A percentile compares a stretch with the other conserved stretches of the same genome.
Evolutionary conservation across 2,797 vertebrate genomes (phyloP).

Genomic region (Peromyscus nudipes): DNA sequence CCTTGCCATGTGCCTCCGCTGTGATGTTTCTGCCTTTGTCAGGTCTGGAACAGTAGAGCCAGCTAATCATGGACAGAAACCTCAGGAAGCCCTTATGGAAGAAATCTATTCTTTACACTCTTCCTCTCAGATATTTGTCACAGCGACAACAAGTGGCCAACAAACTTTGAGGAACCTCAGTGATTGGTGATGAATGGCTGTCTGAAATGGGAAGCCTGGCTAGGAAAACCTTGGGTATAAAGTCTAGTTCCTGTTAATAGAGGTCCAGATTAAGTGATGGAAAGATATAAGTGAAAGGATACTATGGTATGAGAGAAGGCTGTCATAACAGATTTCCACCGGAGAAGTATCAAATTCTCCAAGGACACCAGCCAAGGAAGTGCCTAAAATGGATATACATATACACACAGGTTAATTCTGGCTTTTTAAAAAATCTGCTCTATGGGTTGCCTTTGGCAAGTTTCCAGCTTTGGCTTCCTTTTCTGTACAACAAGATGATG

Average conservation of each 20-base stretch:
- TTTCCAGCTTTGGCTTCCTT: slow-evolving; percentile 18
- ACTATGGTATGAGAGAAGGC: background rate
- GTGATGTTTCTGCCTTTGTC: background rate
- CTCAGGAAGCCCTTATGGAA: background rate
- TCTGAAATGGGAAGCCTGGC: background rate
- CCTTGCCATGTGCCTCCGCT: background rate
- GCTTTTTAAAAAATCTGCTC: background rate
- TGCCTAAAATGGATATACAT: background rate
- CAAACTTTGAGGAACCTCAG: background rate
- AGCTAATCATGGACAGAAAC: background rate
- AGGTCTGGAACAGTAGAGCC: background rate
- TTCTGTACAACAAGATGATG: slow-evolving; percentile 1
- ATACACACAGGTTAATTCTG: background rate
- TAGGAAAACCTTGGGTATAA: slow-evolving; percentile 21
- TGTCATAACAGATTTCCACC: background rate
- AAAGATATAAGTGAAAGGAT: background rate
- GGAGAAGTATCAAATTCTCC: background rate
- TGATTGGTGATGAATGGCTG: background rate
- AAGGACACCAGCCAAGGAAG: background rate
- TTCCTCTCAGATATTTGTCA: background rate
- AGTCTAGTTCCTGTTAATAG: background rate
- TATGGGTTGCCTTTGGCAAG: background rate
- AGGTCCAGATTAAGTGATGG: background rate
- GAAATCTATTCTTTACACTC: background rate
- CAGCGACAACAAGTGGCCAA: background rate